Percentiles rank a stretch among this genome's conserved stretches.
Evolutionary conservation across 2,797 vertebrate species (phyloP).

Genomic region (Catostomus latipinnis): DNA sequence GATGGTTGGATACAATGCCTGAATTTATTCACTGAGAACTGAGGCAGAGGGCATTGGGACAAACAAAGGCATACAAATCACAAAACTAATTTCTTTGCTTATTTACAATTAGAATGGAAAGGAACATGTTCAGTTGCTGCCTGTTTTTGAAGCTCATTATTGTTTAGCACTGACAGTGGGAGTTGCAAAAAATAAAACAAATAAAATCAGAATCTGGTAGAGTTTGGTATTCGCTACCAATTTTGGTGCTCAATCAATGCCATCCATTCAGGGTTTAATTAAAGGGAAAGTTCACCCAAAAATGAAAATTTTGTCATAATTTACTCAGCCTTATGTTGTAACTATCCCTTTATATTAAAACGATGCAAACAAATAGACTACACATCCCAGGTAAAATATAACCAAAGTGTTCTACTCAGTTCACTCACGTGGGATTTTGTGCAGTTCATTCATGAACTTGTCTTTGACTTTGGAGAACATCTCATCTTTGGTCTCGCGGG

Average conservation of each 20-base stretch:
- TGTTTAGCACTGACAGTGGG: constrained; percentile 23
- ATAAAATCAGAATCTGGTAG: constrained; percentile 23
- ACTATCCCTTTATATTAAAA: too few relatives aligned
- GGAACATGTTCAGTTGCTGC: neutral
- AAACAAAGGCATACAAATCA: constrained; percentile 33
- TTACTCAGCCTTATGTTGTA: neutral
- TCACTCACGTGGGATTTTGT: constrained; percentile 96
- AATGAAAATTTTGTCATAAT: neutral
- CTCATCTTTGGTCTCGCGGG: constrained; percentile 85
- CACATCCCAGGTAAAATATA: too few relatives aligned
- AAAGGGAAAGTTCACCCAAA: constrained; percentile 11
- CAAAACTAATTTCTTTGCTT: constrained; percentile 46
- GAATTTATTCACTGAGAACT: neutral
- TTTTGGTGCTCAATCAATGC: constrained; percentile 19
- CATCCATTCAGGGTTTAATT: neutral
- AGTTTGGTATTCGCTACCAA: constrained; percentile 7
- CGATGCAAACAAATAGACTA: too few relatives aligned
- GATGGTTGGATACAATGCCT: constrained; percentile 1
- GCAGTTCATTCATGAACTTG: constrained; percentile 98
- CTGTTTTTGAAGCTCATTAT: constrained; percentile 44
- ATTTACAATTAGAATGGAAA: constrained; percentile 43
- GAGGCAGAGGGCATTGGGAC: constrained; percentile 1
- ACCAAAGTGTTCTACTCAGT: too few relatives aligned
- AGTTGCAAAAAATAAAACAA: neutral
- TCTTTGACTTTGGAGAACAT: constrained; percentile 95